These are phyloP conservation scores for Medauroidea extradentata DNA, from an alignment of 1,140 invertebrate genomes.

Conservation along the genomic window DNA sequence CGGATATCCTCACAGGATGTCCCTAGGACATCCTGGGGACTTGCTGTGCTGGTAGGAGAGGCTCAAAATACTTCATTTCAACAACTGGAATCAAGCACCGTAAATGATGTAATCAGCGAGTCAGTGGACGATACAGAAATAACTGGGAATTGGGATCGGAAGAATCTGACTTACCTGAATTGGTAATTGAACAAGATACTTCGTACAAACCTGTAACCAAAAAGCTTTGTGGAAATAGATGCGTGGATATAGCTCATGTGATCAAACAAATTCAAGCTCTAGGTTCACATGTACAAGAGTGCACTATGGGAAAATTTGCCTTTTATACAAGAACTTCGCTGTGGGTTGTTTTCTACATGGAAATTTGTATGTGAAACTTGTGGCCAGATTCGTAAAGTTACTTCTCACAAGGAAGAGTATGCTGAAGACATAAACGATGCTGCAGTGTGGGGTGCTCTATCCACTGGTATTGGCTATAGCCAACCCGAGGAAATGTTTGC, in stretches of 20 bases:
- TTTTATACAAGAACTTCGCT: not conserved
- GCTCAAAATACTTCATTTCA: no score
- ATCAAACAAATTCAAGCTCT: not conserved
- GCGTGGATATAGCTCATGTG: not conserved
- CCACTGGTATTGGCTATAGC: not conserved
- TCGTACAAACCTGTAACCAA: not conserved
- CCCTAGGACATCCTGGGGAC: no score
- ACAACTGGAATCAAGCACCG: no score
- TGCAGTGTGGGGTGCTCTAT: not conserved
- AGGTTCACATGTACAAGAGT: not conserved
- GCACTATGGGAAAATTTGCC: not conserved
- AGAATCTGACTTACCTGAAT: no score
- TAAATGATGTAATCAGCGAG: no score
- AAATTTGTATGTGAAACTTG: not conserved
- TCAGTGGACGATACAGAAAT: no score
- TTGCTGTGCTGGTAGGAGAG: no score
- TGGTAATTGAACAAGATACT: no score
- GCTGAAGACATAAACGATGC: conserved; percentile 1
- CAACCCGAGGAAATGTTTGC: not conserved
- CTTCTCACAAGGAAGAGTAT: not conserved
- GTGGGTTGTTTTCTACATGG: not conserved
- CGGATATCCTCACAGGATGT: no score
- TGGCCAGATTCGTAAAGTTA: not conserved
- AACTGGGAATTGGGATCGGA: no score
- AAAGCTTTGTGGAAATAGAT: not conserved